Evolutionary conservation across 2,888 invertebrate genomes (phyloP), one percentile per base, ranked within the genome.

Genomic region (Sesia bembeciformis): DNA sequence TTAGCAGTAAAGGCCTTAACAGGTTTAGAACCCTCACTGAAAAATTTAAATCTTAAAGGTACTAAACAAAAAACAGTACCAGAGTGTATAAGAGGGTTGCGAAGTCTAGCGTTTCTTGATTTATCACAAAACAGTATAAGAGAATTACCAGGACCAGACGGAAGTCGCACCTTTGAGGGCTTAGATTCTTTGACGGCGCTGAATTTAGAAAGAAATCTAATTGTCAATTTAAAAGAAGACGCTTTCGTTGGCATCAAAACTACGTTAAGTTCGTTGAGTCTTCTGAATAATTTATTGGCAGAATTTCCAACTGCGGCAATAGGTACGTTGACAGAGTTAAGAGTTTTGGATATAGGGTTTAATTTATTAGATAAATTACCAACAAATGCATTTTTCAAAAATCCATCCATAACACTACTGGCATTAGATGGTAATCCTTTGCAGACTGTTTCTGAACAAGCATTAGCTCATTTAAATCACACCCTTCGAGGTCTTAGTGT

Each of bases 341-440:
- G 96, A 78, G 97, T 97, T 5, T 86, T 97, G 62, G 97, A 97
- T 77, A 95, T 97, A 62, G 97, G 97, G 52, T 97, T 97, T 80
- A 97, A 97, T 90, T 91, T 97, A 62, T 85, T 97, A 60, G 95
- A 95, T 51, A 93, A 94, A 66, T 81, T 97, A 63, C 97, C 97
- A 5, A 84, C 91, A 52, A 92, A 94, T 57, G 95, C 97, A 1
- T 97, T 97, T 74, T 81, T 91, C 57, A 94, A 93, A 55, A 96
- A 96, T 81, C 95, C 95, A 0, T 93, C 95, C 40, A 93, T 97
- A 62, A 97, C 97, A 0, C 88, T 97, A 54, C 78, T 97, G 58
- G 97, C 97, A 5, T 90, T 97, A 64, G 97, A 97, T 72, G 97
- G 97, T 52, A 97, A 97, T 84, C 97, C 97, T 3, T 77, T 97